Conservation (phyloP, 1,140 invertebrate species). For the Steinernema khuongi region DNA sequence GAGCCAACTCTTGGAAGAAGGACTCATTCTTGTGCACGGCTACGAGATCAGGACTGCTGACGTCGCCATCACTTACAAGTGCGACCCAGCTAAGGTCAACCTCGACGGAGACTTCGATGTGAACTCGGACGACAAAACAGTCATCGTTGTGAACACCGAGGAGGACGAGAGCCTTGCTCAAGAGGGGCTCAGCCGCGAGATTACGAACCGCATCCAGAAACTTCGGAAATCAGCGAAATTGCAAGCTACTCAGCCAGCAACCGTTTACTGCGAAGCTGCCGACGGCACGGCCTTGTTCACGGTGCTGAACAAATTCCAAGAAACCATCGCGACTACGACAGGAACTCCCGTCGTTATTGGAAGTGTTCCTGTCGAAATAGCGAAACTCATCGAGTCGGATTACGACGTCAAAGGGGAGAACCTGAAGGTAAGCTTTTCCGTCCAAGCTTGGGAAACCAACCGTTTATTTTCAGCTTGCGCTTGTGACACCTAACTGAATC, state of each 20-base stretch:
- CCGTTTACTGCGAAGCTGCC: background rate
- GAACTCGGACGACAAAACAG: constrained; percentile 40
- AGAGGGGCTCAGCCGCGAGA: constrained; percentile 67
- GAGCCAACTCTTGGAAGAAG: constrained; percentile 70
- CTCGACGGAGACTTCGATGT: constrained; percentile 53
- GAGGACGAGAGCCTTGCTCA: constrained; percentile 44
- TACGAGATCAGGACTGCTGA: constrained; percentile 75
- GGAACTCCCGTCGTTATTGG: background rate
- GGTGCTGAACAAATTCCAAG: background rate
- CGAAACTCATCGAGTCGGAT: background rate
- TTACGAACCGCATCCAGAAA: constrained; percentile 93
- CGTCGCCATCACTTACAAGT: constrained; percentile 76
- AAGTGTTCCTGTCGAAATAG: background rate
- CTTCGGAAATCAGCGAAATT: constrained; percentile 69
- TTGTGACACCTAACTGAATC: too few relatives aligned
- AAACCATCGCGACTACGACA: background rate
- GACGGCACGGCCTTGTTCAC: background rate
- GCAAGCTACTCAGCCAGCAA: background rate
- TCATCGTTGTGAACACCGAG: constrained; percentile 50
- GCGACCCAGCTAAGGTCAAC: constrained; percentile 57
- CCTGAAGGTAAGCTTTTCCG: too few relatives aligned
- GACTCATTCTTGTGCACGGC: constrained; percentile 70
- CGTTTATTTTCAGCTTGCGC: too few relatives aligned
- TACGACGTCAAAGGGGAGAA: background rate
- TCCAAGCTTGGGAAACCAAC: too few relatives aligned